Conservation (phyloP, 1,140 invertebrate genomes). For the Euborellia annulipes region DNA sequence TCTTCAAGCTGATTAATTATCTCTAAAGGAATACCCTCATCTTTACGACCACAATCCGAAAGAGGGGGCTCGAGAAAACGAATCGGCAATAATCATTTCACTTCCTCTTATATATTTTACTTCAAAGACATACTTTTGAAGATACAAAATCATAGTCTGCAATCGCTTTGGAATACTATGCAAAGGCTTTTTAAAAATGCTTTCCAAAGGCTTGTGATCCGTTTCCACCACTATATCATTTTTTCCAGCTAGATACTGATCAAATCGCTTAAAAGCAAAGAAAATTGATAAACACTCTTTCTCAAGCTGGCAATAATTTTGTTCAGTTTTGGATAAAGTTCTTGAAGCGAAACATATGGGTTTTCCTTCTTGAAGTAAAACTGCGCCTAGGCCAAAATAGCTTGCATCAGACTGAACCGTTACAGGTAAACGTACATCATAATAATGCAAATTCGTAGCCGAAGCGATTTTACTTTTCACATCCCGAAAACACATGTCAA, state of each 20-base stretch:
- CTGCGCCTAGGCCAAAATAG: conserved; percentile 13
- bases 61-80: too few relatives aligned
- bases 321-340: conserved; percentile 14
- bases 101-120: too few relatives aligned
- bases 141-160: too few relatives aligned
- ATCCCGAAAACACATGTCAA: conserved; percentile 23
- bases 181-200: conserved; percentile 26
- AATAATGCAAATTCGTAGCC: conserved; percentile 20
- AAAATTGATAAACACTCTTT: too few relatives aligned
- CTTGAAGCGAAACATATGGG: conserved; percentile 21
- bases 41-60: too few relatives aligned
- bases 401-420: conserved; percentile 7
- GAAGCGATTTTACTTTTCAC: conserved; percentile 18
- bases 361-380: conserved; percentile 14
- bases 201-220: conserved; percentile 29
- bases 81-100: too few relatives aligned
- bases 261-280: conserved; percentile 26
- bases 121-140: too few relatives aligned
- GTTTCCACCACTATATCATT: conserved; percentile 27
- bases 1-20: too few relatives aligned
- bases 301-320: conserved; percentile 26
- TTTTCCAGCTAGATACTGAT: conserved; percentile 24
- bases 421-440: conserved; percentile 8
- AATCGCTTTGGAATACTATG: conserved; percentile 23
- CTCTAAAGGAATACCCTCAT: too few relatives aligned